A percentile compares a stretch with the other conserved stretches of the same genome.
phyloP scores from a whole-genome alignment of 2,797 vertebrate genomes.

The Choloepus didactylus region DNA sequence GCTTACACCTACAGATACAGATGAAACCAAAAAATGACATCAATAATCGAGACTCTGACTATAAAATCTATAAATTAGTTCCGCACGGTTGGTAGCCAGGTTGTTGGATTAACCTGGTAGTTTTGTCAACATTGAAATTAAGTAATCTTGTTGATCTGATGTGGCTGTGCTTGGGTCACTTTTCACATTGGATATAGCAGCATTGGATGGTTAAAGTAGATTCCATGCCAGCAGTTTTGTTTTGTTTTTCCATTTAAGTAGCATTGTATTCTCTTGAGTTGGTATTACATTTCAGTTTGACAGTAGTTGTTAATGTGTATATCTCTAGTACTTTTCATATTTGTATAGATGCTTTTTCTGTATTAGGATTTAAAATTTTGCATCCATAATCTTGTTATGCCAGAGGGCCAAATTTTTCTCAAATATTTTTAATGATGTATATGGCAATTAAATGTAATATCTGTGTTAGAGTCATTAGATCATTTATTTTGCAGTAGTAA shows the following conservation, averaged over 20 bases:
- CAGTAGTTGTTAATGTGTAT: background rate
- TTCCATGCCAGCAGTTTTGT: background rate
- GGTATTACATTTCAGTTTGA: conserved; percentile 29
- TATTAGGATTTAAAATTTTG: conserved; percentile 57
- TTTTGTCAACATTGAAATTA: conserved; percentile 13
- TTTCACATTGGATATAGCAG: conserved; percentile 14
- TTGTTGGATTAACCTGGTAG: conserved; percentile 30
- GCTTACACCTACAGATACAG: background rate
- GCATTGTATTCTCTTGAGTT: background rate
- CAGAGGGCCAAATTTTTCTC: conserved; percentile 2
- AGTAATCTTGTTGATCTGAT: background rate
- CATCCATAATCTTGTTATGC: conserved; percentile 22
- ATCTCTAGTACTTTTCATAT: background rate
- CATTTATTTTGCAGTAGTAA: conserved; percentile 43
- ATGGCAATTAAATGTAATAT: background rate
- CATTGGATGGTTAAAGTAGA: conserved; percentile 5
- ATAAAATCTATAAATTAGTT: background rate
- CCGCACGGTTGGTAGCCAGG: background rate
- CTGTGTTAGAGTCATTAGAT: conserved; percentile 41
- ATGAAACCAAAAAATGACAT: background rate
- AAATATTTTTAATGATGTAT: conserved; percentile 12
- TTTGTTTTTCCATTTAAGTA: conserved; percentile 39
- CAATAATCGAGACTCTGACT: background rate
- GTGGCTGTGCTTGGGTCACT: background rate
- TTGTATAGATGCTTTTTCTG: conserved; percentile 35